Conservation (phyloP, 2,797 vertebrate species). For the Crenichthys baileyi region DNA sequence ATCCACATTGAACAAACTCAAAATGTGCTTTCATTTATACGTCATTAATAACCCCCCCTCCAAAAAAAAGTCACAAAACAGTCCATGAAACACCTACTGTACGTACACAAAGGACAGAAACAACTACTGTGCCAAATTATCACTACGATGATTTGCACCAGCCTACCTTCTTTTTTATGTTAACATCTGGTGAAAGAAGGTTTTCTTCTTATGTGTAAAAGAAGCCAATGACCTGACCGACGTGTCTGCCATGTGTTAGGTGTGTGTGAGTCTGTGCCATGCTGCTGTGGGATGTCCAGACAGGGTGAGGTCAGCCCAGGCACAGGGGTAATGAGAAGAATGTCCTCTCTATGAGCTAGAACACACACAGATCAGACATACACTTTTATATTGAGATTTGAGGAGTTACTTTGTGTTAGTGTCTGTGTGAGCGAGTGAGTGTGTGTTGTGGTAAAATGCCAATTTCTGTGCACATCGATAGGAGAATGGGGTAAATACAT, state of each 20-base stretch:
- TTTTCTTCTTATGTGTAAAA: not conserved
- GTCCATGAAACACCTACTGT: not conserved
- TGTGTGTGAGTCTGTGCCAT: slow-evolving; percentile 15
- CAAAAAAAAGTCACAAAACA: not conserved
- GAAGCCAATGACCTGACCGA: not conserved
- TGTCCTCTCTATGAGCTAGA: slow-evolving; percentile 66
- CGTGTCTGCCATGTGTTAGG: not conserved
- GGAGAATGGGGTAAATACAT: not conserved
- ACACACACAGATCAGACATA: slow-evolving; percentile 52
- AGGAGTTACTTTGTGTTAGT: slow-evolving; percentile 52
- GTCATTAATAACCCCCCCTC: not conserved
- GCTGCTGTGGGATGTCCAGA: slow-evolving; percentile 64
- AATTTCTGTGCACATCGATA: slow-evolving; percentile 44
- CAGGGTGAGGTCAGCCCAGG: slow-evolving; percentile 63
- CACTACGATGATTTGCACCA: not conserved
- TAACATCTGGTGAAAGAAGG: slow-evolving; percentile 5
- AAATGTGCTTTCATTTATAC: not conserved
- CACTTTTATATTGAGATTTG: slow-evolving; percentile 72
- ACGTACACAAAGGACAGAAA: not conserved
- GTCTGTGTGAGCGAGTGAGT: not conserved
- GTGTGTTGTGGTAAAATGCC: slow-evolving; percentile 49
- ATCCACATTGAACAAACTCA: not conserved
- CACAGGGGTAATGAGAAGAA: slow-evolving; percentile 69
- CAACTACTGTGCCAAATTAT: not conserved
- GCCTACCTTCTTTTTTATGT: not conserved